These are phyloP conservation scores for Lota lota DNA, from an alignment of 2,113 vertebrate species.

Conservation along the genomic window DNA sequence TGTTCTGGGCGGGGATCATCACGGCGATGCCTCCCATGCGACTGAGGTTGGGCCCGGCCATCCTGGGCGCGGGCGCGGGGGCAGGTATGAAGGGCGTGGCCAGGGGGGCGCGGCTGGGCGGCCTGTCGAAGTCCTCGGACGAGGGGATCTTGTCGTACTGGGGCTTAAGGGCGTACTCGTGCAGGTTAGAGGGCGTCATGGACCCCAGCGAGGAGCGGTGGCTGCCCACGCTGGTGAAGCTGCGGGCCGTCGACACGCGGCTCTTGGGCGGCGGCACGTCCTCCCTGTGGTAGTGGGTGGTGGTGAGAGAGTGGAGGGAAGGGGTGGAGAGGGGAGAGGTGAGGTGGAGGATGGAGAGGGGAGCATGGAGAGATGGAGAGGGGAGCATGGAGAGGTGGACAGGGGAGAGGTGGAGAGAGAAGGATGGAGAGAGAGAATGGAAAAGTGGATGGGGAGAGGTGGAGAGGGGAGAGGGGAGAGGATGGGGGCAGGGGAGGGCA, in stretches of 20 bases:
- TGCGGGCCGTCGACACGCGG: slow-evolving; percentile 89
- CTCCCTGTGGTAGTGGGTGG: slow-evolving; percentile 74
- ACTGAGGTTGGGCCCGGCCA: slow-evolving; percentile 92
- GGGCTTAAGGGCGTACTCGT: slow-evolving; percentile 85
- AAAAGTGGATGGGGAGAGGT: too few relatives aligned
- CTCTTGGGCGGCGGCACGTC: slow-evolving; percentile 96
- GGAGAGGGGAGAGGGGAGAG: too few relatives aligned
- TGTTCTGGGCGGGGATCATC: slow-evolving; percentile 96
- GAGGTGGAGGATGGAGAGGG: too few relatives aligned
- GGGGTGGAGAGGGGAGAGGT: not conserved
- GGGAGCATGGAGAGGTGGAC: too few relatives aligned
- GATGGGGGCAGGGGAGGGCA: too few relatives aligned
- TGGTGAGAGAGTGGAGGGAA: not conserved
- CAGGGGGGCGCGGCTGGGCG: slow-evolving; percentile 75
- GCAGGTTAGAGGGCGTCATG: slow-evolving; percentile 97
- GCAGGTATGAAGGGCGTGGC: slow-evolving; percentile 81
- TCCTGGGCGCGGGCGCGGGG: slow-evolving; percentile 76
- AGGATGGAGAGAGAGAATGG: too few relatives aligned
- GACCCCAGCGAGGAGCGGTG: slow-evolving; percentile 96
- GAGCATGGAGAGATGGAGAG: too few relatives aligned
- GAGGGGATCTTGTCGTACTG: slow-evolving; percentile 91
- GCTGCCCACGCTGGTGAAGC: slow-evolving; percentile 86
- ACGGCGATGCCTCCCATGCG: slow-evolving; percentile 96
- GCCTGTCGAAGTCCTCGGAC: slow-evolving; percentile 82
- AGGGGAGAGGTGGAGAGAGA: too few relatives aligned